Base-by-base conservation (phyloP, 2,797 vertebrate species). In the Alauda arvensis region DNA sequence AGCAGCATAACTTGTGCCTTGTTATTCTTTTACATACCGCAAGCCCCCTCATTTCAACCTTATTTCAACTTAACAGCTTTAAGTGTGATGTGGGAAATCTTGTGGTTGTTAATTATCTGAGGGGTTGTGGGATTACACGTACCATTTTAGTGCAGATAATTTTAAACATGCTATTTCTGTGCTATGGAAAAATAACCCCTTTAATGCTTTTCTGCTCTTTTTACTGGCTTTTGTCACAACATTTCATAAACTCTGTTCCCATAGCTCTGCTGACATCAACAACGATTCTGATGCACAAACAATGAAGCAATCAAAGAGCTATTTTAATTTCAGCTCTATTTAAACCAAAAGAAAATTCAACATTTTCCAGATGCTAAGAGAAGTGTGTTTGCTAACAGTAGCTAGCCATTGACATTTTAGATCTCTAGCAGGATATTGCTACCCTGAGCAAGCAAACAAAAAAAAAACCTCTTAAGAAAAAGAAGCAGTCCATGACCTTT, bases 221-320 rank as follows among this genome's bases (percentile, higher is more conserved):
- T 68, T 70, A 89, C 71, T 77, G 86, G 78, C 60, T 92, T 89
- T 89, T 95, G 77, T 74, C 67, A 91, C 59, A 87, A 80, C 23
- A 60, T 85, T 88, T 94, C 88, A 93, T 87, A 93, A 94, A 94
- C 31, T 74, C 68, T 74, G 55, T 90, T 91, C 83, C 75, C 87
- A 83, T 46, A 85, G 88, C 81, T 86, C 37, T 89, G 74, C 88
- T 93, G 77, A 93, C 90, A 93, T 77, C 81, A 92, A 74, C 78
- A 89, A 71, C 51, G 65, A 91, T 80, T 90, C 68, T 78, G 83
- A 92, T 91, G 80, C 69, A 95, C 57, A 92, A 94, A 94, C 81
- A 95, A 91, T 90, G 62, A 92, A 93, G 85, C 89, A 95, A 95
- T 93, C 93, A 94, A 89, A 93, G 56, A 80, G 62, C 81, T 80